These are phyloP conservation scores for Chaunax sp. DNA, from an alignment of 2,797 vertebrate genomes.

Conservation along the genomic window DNA sequence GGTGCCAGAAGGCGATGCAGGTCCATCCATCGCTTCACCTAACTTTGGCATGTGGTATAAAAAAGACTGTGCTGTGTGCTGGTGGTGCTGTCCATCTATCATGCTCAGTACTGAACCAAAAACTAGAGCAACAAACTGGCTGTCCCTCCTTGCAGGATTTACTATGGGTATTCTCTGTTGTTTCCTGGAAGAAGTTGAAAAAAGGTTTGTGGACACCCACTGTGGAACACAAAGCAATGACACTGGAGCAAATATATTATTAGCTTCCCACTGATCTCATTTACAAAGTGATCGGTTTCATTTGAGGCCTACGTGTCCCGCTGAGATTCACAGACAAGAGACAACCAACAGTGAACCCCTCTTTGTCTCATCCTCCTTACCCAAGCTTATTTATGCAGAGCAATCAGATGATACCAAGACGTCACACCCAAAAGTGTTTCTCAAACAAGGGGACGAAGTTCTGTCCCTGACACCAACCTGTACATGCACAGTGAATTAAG, in stretches of 20 bases:
- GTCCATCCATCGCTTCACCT: slow-evolving; percentile 23
- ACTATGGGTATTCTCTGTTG: slow-evolving; percentile 19
- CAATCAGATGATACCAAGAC: slow-evolving; percentile 21
- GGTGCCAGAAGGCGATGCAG: slow-evolving; percentile 15
- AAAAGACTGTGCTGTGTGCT: slow-evolving; percentile 12
- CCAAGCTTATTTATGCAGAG: slow-evolving; percentile 22
- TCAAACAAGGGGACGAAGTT: slow-evolving; percentile 4
- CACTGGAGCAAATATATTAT: slow-evolving; percentile 62
- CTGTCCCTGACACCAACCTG: not conserved
- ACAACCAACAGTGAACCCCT: slow-evolving; percentile 29
- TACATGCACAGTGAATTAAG: not conserved
- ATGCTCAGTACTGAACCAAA: slow-evolving; percentile 35
- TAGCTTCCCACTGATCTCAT: slow-evolving; percentile 75
- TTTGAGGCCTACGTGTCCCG: slow-evolving; percentile 58
- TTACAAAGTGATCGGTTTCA: slow-evolving; percentile 76
- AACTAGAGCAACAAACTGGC: slow-evolving; percentile 24
- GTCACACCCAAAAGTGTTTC: slow-evolving; percentile 13
- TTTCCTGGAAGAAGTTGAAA: slow-evolving; percentile 49
- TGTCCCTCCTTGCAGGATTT: slow-evolving; percentile 5
- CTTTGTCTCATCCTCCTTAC: slow-evolving; percentile 32
- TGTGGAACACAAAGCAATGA: slow-evolving; percentile 44
- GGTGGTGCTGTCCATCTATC: slow-evolving; percentile 49
- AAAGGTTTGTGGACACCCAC: slow-evolving; percentile 49
- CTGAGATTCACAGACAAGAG: slow-evolving; percentile 53
- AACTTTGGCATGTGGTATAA: slow-evolving; percentile 41